Base-by-base conservation (phyloP, 2,888 invertebrate species). In the Perizoma flavofasciatum region DNA sequence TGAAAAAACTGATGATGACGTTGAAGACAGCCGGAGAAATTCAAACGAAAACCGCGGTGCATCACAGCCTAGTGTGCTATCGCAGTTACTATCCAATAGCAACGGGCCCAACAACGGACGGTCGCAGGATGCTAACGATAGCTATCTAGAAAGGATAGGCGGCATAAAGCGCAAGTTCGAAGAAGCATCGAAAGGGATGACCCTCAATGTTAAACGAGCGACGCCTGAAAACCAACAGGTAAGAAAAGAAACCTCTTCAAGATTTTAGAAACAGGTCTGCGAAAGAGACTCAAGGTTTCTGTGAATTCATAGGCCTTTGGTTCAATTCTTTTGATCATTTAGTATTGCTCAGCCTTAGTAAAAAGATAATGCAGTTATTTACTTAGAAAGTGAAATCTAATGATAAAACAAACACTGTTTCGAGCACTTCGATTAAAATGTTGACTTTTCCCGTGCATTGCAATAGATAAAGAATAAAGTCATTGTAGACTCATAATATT, bases 1-100 rank as follows among this genome's bases (percentile, higher is more conserved):
- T 79, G 96, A 96, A 68, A 96, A 96, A 85, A 95, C 94, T 61
- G 96, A 96, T 73, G 96, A 96, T 71, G 96, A 96, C 70, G 94
- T 95, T 66, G 93, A 94, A 60, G 95, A 95, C 65, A 88, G 88
- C 68, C 91, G 93, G 71, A 93, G 86, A 73, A 86, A 83, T 69
- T 75, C 81, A 10, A 75, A 72, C 11, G 85, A 85, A 5, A 74
- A 73, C 22, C 79, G 85, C 35, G 73, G 75, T 35, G 68, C 77
- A 7, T 71, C 92, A 69, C 83, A 93, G 82, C 88, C 89, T 50
- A 93, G 93, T 71, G 94, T 94, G 35, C 85, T 94, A 63, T 93
- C 93, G 0, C 93, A 94, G 70, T 74, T 89, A 66, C 77, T 89
- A 49, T 82, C 81, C 8, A 89, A 85, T 50, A 92, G 75, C 64